A percentile compares a stretch with the other conserved stretches of the same genome.
phyloP scores from a whole-genome alignment of 2,113 vertebrate genomes.

The Oreochromis niloticus region DNA sequence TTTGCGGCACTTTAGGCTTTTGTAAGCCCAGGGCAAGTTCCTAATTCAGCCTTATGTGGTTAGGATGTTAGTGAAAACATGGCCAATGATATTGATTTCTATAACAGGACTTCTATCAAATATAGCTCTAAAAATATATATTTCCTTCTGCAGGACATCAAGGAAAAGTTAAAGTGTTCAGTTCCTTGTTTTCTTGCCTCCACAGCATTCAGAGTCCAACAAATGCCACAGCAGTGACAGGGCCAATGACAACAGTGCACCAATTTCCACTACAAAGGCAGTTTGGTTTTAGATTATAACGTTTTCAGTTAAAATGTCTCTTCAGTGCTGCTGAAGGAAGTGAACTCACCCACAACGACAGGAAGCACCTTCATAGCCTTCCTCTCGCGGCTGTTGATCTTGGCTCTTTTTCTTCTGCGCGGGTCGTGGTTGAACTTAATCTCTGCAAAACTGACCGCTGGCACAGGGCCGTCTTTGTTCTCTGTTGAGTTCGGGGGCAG shows the following conservation, averaged over 20 bases:
- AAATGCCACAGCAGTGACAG: not conserved
- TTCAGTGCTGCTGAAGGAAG: not conserved
- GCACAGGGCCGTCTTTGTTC: constrained; percentile 46
- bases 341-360: constrained; percentile 85
- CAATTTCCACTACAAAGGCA: not conserved
- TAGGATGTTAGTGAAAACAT: not conserved
- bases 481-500: constrained; percentile 28
- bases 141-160: not conserved
- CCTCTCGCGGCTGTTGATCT: constrained; percentile 87
- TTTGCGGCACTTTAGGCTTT: not conserved
- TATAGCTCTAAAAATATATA: not conserved
- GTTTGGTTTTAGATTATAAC: not conserved
- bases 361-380: constrained; percentile 94
- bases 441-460: constrained; percentile 68
- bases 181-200: not conserved
- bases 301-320: not conserved
- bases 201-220: not conserved
- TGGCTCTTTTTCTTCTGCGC: constrained; percentile 68
- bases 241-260: not conserved
- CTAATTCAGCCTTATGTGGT: not conserved
- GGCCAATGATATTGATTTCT: not conserved
- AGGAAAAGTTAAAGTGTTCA: not conserved
- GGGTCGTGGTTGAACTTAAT: constrained; percentile 60
- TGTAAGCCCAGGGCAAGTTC: not conserved
- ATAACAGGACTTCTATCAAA: not conserved